Conservation (phyloP, 2,888 invertebrate species). For the Chaetoderma sp. region DNA sequence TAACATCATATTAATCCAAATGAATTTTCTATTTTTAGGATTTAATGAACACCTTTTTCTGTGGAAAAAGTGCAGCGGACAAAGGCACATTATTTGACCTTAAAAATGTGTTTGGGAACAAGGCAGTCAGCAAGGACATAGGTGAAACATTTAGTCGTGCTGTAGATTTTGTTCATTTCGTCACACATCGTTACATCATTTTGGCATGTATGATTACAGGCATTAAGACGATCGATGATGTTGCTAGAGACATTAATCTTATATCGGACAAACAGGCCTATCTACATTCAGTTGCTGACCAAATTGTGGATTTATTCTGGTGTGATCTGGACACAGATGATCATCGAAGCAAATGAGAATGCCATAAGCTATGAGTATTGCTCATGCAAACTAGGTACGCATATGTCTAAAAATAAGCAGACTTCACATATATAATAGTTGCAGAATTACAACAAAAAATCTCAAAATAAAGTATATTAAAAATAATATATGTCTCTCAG, state of each 20-base stretch:
- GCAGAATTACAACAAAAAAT: too few relatives aligned
- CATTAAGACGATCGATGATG: conserved; percentile 7
- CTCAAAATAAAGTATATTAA: not conserved
- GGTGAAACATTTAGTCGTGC: conserved; percentile 30
- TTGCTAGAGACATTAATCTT: too few relatives aligned
- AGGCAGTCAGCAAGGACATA: conserved; percentile 26
- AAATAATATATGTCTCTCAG: not conserved
- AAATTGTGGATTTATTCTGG: too few relatives aligned
- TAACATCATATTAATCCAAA: not conserved
- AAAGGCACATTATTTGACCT: conserved; percentile 35
- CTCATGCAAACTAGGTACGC: not conserved
- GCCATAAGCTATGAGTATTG: too few relatives aligned
- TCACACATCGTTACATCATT: conserved; percentile 19
- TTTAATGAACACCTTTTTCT: conserved; percentile 25
- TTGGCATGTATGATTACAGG: not conserved
- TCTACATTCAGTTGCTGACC: too few relatives aligned
- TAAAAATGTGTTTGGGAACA: conserved; percentile 24
- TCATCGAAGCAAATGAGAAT: too few relatives aligned
- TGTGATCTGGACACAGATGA: too few relatives aligned
- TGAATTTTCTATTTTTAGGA: conserved; percentile 23
- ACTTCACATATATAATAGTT: not conserved
- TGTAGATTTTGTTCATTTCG: conserved; percentile 28
- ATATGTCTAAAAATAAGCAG: not conserved
- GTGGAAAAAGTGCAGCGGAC: conserved; percentile 23
- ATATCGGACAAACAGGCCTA: too few relatives aligned